phyloP scores from a whole-genome alignment of 37 sponge, comb jelly and placozoan species.

The Beroe ovata region DNA sequence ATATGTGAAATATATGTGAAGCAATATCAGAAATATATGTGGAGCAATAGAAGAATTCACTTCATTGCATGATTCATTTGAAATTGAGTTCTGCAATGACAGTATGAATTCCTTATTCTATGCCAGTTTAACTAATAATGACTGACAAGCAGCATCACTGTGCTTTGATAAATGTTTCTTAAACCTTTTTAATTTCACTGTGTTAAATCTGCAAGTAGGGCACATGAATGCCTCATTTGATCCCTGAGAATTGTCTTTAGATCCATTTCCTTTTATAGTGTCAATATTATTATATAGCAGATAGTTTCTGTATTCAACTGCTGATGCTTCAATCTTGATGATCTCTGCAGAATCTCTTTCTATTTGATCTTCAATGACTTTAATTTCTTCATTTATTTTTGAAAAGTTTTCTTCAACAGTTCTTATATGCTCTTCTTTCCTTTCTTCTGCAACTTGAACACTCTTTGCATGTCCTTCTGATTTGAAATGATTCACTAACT shows the following conservation, averaged over 20 bases:
- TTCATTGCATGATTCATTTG: too few relatives aligned
- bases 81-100: too few relatives aligned
- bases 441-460: background rate
- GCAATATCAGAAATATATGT: too few relatives aligned
- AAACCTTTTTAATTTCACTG: background rate
- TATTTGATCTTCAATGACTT: constrained; percentile 27
- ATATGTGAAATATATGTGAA: too few relatives aligned
- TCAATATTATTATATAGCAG: background rate
- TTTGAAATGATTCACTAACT: constrained; percentile 51
- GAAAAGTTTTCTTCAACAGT: constrained; percentile 35
- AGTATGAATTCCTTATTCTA: background rate
- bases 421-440: constrained; percentile 9
- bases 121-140: background rate
- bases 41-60: too few relatives aligned
- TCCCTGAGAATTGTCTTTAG: background rate
- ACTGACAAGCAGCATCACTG: constrained; percentile 2
- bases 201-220: background rate
- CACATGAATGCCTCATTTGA: background rate
- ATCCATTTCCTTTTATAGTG: background rate
- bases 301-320: background rate
- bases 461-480: background rate
- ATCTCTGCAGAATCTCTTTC: background rate
- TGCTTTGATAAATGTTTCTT: background rate
- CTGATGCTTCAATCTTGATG: background rate
- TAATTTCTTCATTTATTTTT: constrained; percentile 39